phyloP scores from a whole-genome alignment of 2,113 vertebrate genomes.

The Albula goreensis region DNA sequence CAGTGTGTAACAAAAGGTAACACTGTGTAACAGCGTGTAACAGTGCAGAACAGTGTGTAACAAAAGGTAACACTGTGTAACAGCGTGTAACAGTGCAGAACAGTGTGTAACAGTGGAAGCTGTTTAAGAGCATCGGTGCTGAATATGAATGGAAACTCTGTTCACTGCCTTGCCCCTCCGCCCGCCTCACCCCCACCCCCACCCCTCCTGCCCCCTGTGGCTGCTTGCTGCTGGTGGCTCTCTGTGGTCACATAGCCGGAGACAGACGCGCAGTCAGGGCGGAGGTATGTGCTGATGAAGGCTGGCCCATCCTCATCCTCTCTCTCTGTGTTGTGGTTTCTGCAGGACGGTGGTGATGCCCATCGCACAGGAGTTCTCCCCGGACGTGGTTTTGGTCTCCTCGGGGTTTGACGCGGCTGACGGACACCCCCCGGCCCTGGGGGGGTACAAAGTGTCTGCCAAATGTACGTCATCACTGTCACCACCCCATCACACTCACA shows the following conservation, averaged over 20 bases:
- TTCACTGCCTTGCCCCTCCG: no score
- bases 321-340: slow-evolving; percentile 10
- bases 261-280: background rate
- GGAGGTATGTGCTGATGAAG: background rate
- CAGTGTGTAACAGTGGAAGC: no score
- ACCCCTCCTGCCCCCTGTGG: no score
- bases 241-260: background rate
- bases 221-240: background rate
- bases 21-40: no score
- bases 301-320: background rate
- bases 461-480: slow-evolving; percentile 83
- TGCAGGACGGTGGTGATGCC: slow-evolving; percentile 92
- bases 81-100: no score
- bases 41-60: no score
- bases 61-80: no score
- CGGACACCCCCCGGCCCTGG: slow-evolving; percentile 85
- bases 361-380: slow-evolving; percentile 88
- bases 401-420: slow-evolving; percentile 93
- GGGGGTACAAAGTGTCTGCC: slow-evolving; percentile 91
- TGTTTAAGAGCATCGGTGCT: no score
- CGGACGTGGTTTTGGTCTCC: slow-evolving; percentile 88
- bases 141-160: no score
- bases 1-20: no score
- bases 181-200: no score
- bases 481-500: no score